Evolutionary conservation across 2,113 vertebrate genomes (phyloP).

Genomic region (Junco hyemalis): DNA sequence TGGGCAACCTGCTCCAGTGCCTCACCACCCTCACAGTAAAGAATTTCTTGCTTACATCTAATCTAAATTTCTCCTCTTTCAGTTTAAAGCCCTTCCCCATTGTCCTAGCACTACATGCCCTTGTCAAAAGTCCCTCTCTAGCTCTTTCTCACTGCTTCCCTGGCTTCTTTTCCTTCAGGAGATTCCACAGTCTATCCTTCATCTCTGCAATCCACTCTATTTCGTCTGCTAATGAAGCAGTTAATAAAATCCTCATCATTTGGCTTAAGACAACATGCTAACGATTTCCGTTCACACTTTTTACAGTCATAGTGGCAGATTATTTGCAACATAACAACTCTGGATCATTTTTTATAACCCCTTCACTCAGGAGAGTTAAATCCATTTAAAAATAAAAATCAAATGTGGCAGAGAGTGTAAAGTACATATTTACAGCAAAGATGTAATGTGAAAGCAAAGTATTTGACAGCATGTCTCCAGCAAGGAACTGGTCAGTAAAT

Average conservation of each 20-base stretch:
- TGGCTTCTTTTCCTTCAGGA: not conserved
- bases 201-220: not conserved
- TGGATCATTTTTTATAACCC: conserved; percentile 14
- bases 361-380: conserved; percentile 23
- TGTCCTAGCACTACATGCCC: not conserved
- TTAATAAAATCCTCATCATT: conserved; percentile 44
- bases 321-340: conserved; percentile 33
- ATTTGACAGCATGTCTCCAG: not conserved
- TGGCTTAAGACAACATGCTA: conserved; percentile 48
- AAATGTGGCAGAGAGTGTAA: not conserved
- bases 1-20: not conserved
- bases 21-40: not conserved
- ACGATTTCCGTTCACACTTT: conserved; percentile 30
- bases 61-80: not conserved
- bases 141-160: not conserved
- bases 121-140: not conserved
- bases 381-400: conserved; percentile 10
- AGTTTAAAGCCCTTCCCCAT: not conserved
- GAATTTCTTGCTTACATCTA: not conserved
- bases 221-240: conserved; percentile 37
- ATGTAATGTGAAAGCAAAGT: not conserved
- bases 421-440: conserved; percentile 17
- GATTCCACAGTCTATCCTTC: not conserved
- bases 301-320: conserved; percentile 28
- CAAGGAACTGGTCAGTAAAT: not conserved